Evolutionary conservation across 2,888 invertebrate species (phyloP).

Genomic region (Agriopis marginaria): DNA sequence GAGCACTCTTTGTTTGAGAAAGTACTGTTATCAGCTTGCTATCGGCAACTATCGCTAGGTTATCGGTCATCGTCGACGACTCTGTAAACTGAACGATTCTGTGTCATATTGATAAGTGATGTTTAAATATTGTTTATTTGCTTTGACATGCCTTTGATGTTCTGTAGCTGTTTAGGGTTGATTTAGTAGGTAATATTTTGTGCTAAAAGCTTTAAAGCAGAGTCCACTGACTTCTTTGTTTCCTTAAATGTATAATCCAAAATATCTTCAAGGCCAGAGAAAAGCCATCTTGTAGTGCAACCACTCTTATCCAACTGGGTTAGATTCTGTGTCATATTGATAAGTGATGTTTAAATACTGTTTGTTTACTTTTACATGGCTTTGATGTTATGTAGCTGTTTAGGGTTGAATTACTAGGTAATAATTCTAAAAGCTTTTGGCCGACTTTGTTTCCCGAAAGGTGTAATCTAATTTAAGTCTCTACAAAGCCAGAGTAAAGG

Average conservation of each 20-base stretch:
- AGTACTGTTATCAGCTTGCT: conserved; percentile 34
- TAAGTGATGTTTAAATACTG: conserved; percentile 35
- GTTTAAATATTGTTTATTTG: conserved; percentile 32
- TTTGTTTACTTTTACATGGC: background rate
- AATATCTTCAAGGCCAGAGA: no score
- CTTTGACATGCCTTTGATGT: conserved; percentile 6
- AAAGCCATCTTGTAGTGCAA: no score
- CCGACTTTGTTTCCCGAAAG: background rate
- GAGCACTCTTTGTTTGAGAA: conserved; percentile 28
- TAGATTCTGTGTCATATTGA: conserved; percentile 40
- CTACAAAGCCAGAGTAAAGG: no score
- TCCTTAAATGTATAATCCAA: no score
- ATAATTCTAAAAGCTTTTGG: background rate
- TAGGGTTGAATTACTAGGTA: background rate
- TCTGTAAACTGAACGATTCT: conserved; percentile 39
- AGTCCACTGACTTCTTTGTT: no score
- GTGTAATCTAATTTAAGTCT: no score
- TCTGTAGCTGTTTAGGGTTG: conserved; percentile 22
- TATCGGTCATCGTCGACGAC: conserved; percentile 51
- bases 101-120: conserved; percentile 39
- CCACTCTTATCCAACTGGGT: no score
- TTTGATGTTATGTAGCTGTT: background rate
- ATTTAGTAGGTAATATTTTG: no score
- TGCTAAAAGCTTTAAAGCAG: background rate
- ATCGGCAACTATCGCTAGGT: conserved; percentile 42